Evolutionary conservation across 2,113 vertebrate genomes (phyloP).

Genomic region (Tachycineta bicolor): DNA sequence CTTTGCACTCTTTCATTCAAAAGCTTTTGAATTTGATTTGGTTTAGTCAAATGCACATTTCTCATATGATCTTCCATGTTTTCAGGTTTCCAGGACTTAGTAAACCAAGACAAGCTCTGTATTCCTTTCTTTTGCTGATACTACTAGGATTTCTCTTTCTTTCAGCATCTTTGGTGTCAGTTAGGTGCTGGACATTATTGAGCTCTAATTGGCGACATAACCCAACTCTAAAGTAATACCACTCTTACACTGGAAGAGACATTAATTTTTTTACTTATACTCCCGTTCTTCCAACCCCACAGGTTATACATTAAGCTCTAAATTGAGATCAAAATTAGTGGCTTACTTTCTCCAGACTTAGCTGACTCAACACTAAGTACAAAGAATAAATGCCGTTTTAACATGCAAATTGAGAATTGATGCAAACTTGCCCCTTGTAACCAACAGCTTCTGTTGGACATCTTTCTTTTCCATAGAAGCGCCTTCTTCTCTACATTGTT

Average conservation of each 20-base stretch:
- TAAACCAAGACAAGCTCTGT: not conserved
- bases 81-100: not conserved
- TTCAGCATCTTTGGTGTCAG: not conserved
- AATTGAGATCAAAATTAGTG: not conserved
- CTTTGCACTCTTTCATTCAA: not conserved
- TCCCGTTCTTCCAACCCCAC: not conserved
- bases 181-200: not conserved
- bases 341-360: not conserved
- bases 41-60: not conserved
- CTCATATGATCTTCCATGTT: not conserved
- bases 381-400: not conserved
- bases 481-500: not conserved
- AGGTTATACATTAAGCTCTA: not conserved
- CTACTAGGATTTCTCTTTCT: not conserved
- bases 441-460: not conserved
- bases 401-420: not conserved
- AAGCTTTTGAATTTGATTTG: not conserved
- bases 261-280: not conserved
- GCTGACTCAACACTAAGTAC: not conserved
- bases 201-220: not conserved
- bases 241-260: not conserved
- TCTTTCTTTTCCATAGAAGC: not conserved
- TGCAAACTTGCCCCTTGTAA: not conserved
- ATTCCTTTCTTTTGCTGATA: not conserved
- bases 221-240: not conserved